phyloP scores from a whole-genome alignment of 2,888 invertebrate species.

The Luperina nickerlii region DNA sequence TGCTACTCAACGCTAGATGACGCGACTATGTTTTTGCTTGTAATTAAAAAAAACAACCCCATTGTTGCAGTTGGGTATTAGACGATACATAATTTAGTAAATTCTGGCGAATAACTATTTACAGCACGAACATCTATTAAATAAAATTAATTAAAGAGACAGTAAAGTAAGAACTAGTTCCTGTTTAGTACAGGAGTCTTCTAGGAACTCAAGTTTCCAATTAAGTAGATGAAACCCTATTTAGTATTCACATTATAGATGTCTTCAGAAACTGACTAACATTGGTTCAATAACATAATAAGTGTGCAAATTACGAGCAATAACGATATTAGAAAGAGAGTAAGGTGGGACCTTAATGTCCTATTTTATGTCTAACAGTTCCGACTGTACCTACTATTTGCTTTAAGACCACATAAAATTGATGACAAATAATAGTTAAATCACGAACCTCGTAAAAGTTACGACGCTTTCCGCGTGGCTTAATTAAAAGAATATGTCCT shows the following conservation, averaged over 20 bases:
- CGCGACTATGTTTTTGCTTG: background rate
- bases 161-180: background rate
- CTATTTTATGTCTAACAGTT: constrained; percentile 76
- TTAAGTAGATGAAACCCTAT: background rate
- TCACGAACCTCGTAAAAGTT: constrained; percentile 88
- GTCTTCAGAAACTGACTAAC: constrained; percentile 11
- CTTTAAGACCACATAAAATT: constrained; percentile 88
- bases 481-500: constrained; percentile 89
- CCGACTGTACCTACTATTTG: constrained; percentile 78
- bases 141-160: background rate
- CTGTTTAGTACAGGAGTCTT: background rate
- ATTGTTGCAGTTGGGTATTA: background rate
- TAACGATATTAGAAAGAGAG: constrained; percentile 50
- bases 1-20: constrained; percentile 52
- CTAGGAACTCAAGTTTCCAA: background rate
- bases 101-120: background rate
- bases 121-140: background rate
- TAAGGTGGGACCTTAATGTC: constrained; percentile 63
- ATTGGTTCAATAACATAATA: constrained; percentile 24
- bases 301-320: constrained; percentile 41
- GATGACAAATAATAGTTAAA: constrained; percentile 91
- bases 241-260: background rate
- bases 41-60: background rate
- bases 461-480: constrained; percentile 87
- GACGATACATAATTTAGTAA: background rate